Base-by-base conservation (phyloP, 2,797 vertebrate genomes). In the Gadopsis marmoratus region DNA sequence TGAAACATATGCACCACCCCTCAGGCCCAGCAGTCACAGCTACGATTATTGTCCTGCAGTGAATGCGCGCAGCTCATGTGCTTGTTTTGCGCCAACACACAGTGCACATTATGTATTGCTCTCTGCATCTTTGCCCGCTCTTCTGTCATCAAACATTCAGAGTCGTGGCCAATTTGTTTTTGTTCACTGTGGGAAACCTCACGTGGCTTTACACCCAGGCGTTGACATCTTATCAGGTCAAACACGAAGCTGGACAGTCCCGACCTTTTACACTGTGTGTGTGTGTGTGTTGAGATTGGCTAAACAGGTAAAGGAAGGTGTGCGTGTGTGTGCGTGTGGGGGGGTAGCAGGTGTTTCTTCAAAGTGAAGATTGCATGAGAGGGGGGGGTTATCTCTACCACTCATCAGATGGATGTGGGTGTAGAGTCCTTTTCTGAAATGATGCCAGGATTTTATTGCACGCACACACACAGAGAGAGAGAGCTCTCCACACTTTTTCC, bases 331-430 rank as follows among this genome's bases (percentile, higher is more conserved):
- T 35, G 33, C 58, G 76, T n/a, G 19, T 74, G 26, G 26, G 26
- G 26, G 62, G 47, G 67, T 43, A 78, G 65, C 93, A 92, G 93
- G 93, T 95, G 94, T 89, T 71, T 87, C 93, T 93, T 94, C 93
- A 94, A 93, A 94, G 93, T 89, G 75, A 71, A 74, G 83, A 56
- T 59, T 78, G 33, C 75, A 77, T 74, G 71, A 85, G 75, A 77
- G 70, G 39, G 69, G 62, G 86, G 86, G 79, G 73, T 82, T 87
- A 85, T 88, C 84, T 86, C 83, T 33, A 51, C 61, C 65, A 61
- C 50, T 83, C 82, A 85, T 90, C 80, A 73, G 79, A 71, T 72
- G 68, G 61, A 75, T 29, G 41, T 26, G 63, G 55, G 58, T 43
- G 62, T 75, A 55, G 60, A 59, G 79, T 47, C 45, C 45, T 54